Evolutionary conservation across 2,797 vertebrate genomes (phyloP).

Genomic region (Smutsia gigantea): DNA sequence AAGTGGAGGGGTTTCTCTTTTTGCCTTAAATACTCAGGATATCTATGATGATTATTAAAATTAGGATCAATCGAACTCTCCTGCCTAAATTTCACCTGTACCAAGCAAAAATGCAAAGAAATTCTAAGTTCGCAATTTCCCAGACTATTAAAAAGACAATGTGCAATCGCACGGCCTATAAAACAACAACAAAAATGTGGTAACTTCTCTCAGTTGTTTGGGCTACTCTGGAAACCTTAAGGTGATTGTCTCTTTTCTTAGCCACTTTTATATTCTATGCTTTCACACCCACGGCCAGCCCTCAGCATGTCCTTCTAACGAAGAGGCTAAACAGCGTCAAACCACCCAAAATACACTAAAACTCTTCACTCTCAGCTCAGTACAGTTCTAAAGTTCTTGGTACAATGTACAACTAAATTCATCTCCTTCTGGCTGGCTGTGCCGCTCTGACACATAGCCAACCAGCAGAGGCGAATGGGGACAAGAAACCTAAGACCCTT

Average conservation of each 20-base stretch:
- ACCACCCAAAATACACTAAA: background rate
- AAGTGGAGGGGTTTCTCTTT: background rate
- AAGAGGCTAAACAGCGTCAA: background rate
- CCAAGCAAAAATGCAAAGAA: conserved; percentile 36
- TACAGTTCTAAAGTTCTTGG: background rate
- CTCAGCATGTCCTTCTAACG: background rate
- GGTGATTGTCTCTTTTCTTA: background rate
- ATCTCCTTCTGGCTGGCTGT: background rate
- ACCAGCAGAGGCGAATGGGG: background rate
- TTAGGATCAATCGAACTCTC: conserved; percentile 22
- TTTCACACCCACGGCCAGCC: fast-evolving
- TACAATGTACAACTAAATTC: background rate
- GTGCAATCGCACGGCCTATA: background rate
- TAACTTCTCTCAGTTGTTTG: background rate
- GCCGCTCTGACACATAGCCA: background rate
- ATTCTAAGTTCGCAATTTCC: conserved; percentile 41
- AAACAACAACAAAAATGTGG: background rate
- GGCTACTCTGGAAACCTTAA: background rate
- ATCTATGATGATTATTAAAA: background rate
- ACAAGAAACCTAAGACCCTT: background rate
- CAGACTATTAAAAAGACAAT: background rate
- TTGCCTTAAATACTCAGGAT: background rate
- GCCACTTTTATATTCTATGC: background rate
- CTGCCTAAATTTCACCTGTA: conserved; percentile 25
- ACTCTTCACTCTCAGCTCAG: background rate